Evolutionary conservation across 2,888 invertebrate species (phyloP).

Genomic region (Lochmaea capreae): DNA sequence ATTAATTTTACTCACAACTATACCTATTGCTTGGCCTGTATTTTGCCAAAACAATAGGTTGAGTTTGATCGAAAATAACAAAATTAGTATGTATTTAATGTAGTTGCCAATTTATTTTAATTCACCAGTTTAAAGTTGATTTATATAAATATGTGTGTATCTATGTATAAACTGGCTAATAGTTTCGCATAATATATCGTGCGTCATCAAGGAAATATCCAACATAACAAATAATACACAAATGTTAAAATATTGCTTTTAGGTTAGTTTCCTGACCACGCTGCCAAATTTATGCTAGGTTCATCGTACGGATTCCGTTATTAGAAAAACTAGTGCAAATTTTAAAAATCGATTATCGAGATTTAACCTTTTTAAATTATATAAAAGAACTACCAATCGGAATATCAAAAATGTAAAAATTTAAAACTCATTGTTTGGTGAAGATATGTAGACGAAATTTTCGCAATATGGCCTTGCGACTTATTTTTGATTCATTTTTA

Average conservation of each 20-base stretch:
- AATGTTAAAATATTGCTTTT: neutral
- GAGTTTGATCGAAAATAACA: neutral
- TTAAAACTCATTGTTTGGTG: too few species aligned
- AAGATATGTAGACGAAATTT: too few species aligned
- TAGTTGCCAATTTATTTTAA: neutral
- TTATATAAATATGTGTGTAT: conserved; percentile 4
- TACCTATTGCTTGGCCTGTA: too few species aligned
- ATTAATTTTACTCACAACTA: too few species aligned
- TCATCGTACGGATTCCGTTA: neutral
- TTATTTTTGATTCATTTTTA: too few species aligned
- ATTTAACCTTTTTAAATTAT: too few species aligned
- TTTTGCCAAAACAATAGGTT: too few species aligned
- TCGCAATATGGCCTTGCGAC: too few species aligned
- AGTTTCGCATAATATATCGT: neutral
- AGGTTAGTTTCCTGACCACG: neutral
- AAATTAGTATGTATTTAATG: neutral
- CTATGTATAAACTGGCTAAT: neutral
- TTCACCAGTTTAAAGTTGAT: neutral
- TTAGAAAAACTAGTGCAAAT: neutral
- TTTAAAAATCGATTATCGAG: too few species aligned
- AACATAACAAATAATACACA: neutral
- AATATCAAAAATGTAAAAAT: too few species aligned
- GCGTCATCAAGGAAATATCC: conserved; percentile 1
- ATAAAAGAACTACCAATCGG: too few species aligned
- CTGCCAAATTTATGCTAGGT: neutral